Evolutionary conservation across 1,140 invertebrate genomes (phyloP).

Genomic region (Temnothorax longispinosus): DNA sequence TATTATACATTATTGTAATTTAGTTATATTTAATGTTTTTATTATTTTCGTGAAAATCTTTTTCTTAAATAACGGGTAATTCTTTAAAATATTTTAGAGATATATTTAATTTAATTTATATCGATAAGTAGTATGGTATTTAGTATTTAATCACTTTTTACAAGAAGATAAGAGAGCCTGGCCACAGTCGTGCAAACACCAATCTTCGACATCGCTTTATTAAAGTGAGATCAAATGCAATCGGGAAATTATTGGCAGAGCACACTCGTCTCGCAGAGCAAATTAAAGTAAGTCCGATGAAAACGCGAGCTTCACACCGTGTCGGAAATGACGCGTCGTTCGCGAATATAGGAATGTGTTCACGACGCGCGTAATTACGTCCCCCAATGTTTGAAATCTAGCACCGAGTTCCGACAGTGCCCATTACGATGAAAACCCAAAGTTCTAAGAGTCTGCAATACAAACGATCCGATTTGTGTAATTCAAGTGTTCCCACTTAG

Average conservation of each 20-base stretch:
- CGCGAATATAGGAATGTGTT: constrained; percentile 38
- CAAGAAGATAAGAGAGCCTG: background rate
- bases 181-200: constrained; percentile 32
- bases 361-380: constrained; percentile 38
- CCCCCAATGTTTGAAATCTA: constrained; percentile 25
- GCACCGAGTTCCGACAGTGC: background rate
- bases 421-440: background rate
- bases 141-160: background rate
- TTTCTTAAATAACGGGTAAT: background rate
- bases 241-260: constrained; percentile 48
- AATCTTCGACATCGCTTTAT: constrained; percentile 27
- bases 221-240: constrained; percentile 52
- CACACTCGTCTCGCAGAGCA: constrained; percentile 46
- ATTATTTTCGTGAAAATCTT: background rate
- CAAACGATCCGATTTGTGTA: background rate
- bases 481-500: background rate
- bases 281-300: constrained; percentile 58
- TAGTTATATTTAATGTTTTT: background rate
- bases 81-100: background rate
- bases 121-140: background rate
- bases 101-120: background rate
- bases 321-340: constrained; percentile 29
- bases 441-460: constrained; percentile 5
- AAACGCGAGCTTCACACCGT: constrained; percentile 9
- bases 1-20: background rate